phyloP scores from a whole-genome alignment of 2,888 invertebrate genomes.

The Steromphala cineraria region DNA sequence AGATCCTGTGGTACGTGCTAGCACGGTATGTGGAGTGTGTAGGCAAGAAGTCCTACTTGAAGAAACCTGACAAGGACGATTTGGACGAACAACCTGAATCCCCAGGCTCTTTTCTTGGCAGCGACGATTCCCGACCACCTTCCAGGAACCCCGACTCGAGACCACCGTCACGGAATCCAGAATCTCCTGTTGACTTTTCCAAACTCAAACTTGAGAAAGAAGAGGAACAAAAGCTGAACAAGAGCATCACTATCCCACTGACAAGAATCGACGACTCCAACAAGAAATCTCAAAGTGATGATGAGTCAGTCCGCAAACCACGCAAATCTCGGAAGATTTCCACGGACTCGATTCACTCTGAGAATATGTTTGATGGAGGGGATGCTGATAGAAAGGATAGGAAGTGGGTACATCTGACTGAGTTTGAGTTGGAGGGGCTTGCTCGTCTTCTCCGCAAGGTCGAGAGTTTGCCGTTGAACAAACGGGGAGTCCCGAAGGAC shows the following conservation, averaged over 20 bases:
- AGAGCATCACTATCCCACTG: conserved; percentile 62
- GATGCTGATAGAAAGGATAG: neutral
- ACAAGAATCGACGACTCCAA: conserved; percentile 57
- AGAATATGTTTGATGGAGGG: neutral
- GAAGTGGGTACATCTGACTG: conserved; percentile 60
- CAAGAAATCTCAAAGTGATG: conserved; percentile 43
- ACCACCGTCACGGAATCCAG: conserved; percentile 37
- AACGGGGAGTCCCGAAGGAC: conserved; percentile 93
- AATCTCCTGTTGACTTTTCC: conserved; percentile 15
- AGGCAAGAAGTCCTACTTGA: conserved; percentile 79
- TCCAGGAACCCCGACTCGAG: conserved; percentile 44
- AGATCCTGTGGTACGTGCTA: conserved; percentile 98
- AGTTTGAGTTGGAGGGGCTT: conserved; percentile 70
- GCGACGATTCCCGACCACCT: conserved; percentile 47
- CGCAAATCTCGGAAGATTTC: conserved; percentile 16
- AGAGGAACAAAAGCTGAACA: conserved; percentile 52
- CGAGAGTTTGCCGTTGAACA: conserved; percentile 90
- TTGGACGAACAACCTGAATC: conserved; percentile 43
- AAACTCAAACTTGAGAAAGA: conserved; percentile 32
- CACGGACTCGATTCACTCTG: conserved; percentile 26
- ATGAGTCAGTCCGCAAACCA: conserved; percentile 34
- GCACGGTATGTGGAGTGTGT: conserved; percentile 93
- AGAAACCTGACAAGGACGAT: conserved; percentile 50
- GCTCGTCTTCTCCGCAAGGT: conserved; percentile 88
- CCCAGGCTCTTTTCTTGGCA: conserved; percentile 34